These are phyloP conservation scores for Dicranocentrus wangi DNA, from an alignment of 2,888 invertebrate species.

Conservation along the genomic window DNA sequence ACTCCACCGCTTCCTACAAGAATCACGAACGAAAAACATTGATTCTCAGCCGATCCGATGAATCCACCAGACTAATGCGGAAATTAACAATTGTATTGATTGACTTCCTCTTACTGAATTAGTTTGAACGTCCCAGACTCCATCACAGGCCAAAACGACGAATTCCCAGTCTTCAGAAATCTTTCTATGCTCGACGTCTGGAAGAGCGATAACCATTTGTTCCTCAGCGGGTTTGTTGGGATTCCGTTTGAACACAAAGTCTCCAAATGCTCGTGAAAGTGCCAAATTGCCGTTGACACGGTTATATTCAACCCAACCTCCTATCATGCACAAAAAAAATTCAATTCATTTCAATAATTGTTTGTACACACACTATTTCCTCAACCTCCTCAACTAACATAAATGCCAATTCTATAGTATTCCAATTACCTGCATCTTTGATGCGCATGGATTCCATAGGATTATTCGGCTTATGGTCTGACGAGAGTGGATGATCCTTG, in stretches of 20 bases:
- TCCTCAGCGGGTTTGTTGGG: slow-evolving; percentile 88
- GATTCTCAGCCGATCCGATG: too few species aligned
- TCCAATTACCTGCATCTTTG: slow-evolving; percentile 79
- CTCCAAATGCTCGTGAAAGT: slow-evolving; percentile 92
- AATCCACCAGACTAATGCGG: too few species aligned
- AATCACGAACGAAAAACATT: too few species aligned
- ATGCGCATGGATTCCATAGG: slow-evolving; percentile 91
- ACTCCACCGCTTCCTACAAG: slow-evolving; percentile 87
- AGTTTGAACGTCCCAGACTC: slow-evolving; percentile 98
- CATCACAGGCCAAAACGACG: slow-evolving; percentile 96
- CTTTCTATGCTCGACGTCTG: slow-evolving; percentile 89
- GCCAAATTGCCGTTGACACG: slow-evolving; percentile 99
- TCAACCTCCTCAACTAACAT: too few species aligned
- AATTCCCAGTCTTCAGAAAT: slow-evolving; percentile 96
- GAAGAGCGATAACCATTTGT: slow-evolving; percentile 98
- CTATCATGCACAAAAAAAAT: too few species aligned
- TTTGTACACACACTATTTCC: too few species aligned
- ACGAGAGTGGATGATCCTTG: slow-evolving; percentile 83
- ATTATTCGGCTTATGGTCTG: slow-evolving; percentile 97
- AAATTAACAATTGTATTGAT: background rate
- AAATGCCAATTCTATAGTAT: background rate
- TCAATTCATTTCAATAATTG: too few species aligned
- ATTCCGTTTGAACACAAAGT: slow-evolving; percentile 96
- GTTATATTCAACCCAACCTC: slow-evolving; percentile 97
- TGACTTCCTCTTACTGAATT: slow-evolving; percentile 80